A percentile compares a stretch with the other conserved stretches of the same genome.
Conservation (phyloP, 2,113 vertebrate species). For the Chaetodon auriga region DNA sequence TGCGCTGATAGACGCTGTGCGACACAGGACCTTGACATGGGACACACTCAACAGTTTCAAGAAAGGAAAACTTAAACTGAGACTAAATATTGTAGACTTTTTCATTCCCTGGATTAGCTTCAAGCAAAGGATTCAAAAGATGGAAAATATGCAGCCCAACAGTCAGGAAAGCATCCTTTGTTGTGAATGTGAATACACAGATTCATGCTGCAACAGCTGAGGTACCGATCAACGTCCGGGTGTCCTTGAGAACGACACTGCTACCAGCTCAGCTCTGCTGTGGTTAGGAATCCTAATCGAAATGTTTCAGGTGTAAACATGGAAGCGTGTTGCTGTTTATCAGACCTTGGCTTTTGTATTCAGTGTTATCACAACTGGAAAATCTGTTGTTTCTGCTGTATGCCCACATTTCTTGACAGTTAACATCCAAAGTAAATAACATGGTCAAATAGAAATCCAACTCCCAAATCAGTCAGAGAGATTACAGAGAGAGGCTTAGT, state of each 20-base stretch:
- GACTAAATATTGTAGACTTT: constrained; percentile 10
- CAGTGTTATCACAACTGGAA: background rate
- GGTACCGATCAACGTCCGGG: constrained; percentile 19
- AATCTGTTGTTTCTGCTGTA: constrained; percentile 21
- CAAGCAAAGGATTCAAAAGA: constrained; percentile 21
- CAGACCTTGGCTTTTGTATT: constrained; percentile 35
- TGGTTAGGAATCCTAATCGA: constrained; percentile 41
- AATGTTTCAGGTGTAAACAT: constrained; percentile 32
- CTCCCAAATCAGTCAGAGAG: constrained; percentile 59
- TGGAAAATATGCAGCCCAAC: constrained; percentile 23
- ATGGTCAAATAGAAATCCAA: constrained; percentile 60
- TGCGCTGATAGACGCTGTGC: constrained; percentile 33
- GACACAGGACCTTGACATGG: background rate
- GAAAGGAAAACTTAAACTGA: too few species aligned
- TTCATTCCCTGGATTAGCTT: constrained; percentile 51
- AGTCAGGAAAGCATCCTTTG: constrained; percentile 15
- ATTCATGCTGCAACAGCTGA: constrained; percentile 15
- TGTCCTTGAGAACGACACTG: constrained; percentile 48
- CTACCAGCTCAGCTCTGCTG: constrained; percentile 27
- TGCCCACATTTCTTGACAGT: constrained; percentile 37
- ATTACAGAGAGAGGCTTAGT: constrained; percentile 55
- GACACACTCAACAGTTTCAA: constrained; percentile 6
- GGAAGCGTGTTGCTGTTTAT: constrained; percentile 8
- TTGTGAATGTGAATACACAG: constrained; percentile 33
- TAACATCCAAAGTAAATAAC: constrained; percentile 58